Evolutionary conservation across 2,888 invertebrate genomes (phyloP).

Genomic region (Harpalus rubripes): DNA sequence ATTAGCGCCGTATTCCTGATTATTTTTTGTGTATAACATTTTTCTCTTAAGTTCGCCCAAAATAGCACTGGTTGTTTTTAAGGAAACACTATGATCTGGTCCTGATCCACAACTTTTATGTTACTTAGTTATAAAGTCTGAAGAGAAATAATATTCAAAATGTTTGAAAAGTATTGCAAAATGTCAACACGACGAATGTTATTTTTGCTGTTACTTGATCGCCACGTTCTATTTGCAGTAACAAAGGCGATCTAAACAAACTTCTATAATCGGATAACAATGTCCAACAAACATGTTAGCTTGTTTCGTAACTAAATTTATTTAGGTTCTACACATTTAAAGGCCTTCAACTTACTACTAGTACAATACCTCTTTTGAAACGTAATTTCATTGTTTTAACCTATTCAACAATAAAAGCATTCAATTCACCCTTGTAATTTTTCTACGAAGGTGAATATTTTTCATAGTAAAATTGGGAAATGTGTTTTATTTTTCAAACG

Average conservation of each 20-base stretch:
- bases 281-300: constrained; percentile 8
- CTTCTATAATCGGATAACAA: constrained; percentile 15
- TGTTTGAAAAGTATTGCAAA: neutral
- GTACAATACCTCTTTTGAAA: neutral
- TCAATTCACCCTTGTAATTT: too few relatives aligned
- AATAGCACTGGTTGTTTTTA: too few relatives aligned
- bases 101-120: too few relatives aligned
- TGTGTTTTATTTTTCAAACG: too few relatives aligned
- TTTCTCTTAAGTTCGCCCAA: too few relatives aligned
- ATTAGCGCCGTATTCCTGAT: too few relatives aligned
- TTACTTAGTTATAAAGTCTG: neutral
- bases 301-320: constrained; percentile 28
- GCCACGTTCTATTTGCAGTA: neutral
- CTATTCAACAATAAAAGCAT: neutral
- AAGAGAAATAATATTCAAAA: neutral
- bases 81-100: too few relatives aligned
- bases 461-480: too few relatives aligned
- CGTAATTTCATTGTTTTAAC: neutral
- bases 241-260: constrained; percentile 16
- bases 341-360: neutral
- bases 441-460: too few relatives aligned
- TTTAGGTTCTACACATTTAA: constrained; percentile 22
- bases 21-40: too few relatives aligned
- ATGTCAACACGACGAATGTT: neutral
- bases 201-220: neutral